Base-by-base conservation (phyloP, 2,797 vertebrate genomes). In the Amniataba percoides region DNA sequence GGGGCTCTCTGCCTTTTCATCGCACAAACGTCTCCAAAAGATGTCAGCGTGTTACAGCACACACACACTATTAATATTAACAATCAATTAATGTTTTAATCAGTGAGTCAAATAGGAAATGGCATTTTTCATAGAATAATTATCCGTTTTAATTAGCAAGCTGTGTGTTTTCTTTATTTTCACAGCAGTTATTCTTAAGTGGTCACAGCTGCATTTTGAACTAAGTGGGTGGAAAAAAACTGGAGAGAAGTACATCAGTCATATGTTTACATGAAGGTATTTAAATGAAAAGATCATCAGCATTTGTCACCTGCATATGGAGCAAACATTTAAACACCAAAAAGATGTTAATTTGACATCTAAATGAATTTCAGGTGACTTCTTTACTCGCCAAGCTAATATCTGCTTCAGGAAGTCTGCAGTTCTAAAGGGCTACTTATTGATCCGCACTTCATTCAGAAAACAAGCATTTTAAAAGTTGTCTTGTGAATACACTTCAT, bases 1-100 rank as follows among this genome's bases (percentile, higher is more conserved):
- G 62, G 80, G 49, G 52, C 53, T 82, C 57, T 74, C 62, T 56
- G 49, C 48, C 39, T 75, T 40, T 70, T 78, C 62, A 49, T 80
- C 45, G 53, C 61, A 57, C 15, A 49, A 68, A 45, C 18, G 19
- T 12, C 49, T 9, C 5, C 3, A n/a, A 59, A 61, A 48, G 10
- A 55, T 39, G 49, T 31, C 69, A 77, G 16, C 31, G 56, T 46
- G 48, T 42, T 51, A 18, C 43, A 34, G 55, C 46, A 53, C 31
- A 59, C 6, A 21, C 31, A 77, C 56, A 31, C 39, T n/a, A 57
- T 14, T 40, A 23, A 68, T 42, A 67, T 53, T 6, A 19, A 49
- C 43, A 8, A 63, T 51, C 9, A 2, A 70, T 63, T 9, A 2
- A 62, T 77, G 49, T 5, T 10, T 15, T 61, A 53, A 68, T 71